These are phyloP conservation scores for Drosophila hydei DNA, from an alignment of 1,140 invertebrate genomes.

Conservation along the genomic window DNA sequence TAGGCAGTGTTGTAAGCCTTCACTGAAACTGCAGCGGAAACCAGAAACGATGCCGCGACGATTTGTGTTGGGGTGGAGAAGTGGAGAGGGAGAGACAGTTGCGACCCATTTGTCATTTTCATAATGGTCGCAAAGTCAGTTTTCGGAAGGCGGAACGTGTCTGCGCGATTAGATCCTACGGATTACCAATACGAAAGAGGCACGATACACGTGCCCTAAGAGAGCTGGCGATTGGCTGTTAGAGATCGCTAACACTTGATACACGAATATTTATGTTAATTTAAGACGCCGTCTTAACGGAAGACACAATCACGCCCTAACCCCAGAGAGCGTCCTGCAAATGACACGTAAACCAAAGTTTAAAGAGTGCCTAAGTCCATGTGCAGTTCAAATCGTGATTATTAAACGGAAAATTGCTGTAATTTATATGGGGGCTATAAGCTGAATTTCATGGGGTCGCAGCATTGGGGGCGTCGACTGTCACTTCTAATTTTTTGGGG, in stretches of 20 bases:
- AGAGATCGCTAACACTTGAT: conserved; percentile 59
- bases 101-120: conserved; percentile 74
- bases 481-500: conserved; percentile 69
- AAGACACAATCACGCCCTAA: conserved; percentile 13
- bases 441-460: background rate
- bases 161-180: conserved; percentile 47
- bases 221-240: background rate
- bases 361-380: conserved; percentile 36
- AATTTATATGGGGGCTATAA: conserved; percentile 58
- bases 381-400: conserved; percentile 13
- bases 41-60: conserved; percentile 47
- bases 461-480: conserved; percentile 25
- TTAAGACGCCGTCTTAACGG: conserved; percentile 57
- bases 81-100: conserved; percentile 47
- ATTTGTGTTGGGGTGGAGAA: conserved; percentile 19
- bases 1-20: conserved; percentile 1
- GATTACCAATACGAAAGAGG: conserved; percentile 57
- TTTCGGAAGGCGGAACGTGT: conserved; percentile 49
- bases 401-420: conserved; percentile 36
- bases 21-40: conserved; percentile 29
- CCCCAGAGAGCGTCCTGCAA: conserved; percentile 29
- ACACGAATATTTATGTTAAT: conserved; percentile 69
- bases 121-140: conserved; percentile 61
- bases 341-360: conserved; percentile 73
- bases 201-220: conserved; percentile 53